Base-by-base conservation (phyloP, 2,888 invertebrate genomes). In the Troglohyphantes excavatus region DNA sequence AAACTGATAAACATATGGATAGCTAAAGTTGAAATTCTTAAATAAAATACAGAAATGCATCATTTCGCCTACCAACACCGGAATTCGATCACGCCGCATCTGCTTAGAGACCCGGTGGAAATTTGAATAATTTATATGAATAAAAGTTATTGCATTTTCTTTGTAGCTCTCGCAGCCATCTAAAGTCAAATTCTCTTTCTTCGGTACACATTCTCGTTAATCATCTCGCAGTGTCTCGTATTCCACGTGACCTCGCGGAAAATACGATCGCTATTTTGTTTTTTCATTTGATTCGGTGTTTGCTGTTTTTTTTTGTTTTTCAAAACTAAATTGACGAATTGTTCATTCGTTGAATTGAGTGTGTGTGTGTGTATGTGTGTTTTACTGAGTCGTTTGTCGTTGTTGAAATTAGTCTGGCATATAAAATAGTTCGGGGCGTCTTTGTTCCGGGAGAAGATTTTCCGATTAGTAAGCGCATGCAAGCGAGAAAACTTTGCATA, bases 211-310 rank as follows among this genome's bases (percentile, higher is more conserved):
- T 33, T 17, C 43, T 65, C 78, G 78, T 78, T 78, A 63, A 78
- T 78, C 78, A 78, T 46, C 0, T 53, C 17, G 65, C n/a, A 23
- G 27, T 53, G 27, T 53, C 68, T 81, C 79, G 29, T 61, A 46
- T 81, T 43, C 27, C 79, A 81, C 68, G 79, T 68, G 79, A 81
- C 68, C 79, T 81, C 39, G 23, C 76, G 53, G n/a, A 13, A 39
- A n/a, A n/a, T n/a, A n/a, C n/a, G n/a, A 39, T 13, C 39, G 39
- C 13, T 13, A 0, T 39, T 2, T 13, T 39, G 3, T 1, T 13
- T 11, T 39, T 39, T 13, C 9, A 39, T 39, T 39, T 39, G 7
- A 6, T 39, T 39, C 13, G 13, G 13, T 39, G 39, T 39, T 39
- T 13, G 39, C n/a, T 9, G 9, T 33, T 33, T 3, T 33, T 33